Percentiles rank a stretch among this genome's conserved stretches.
phyloP scores from a whole-genome alignment of 2,113 vertebrate species.

The Conger conger region DNA sequence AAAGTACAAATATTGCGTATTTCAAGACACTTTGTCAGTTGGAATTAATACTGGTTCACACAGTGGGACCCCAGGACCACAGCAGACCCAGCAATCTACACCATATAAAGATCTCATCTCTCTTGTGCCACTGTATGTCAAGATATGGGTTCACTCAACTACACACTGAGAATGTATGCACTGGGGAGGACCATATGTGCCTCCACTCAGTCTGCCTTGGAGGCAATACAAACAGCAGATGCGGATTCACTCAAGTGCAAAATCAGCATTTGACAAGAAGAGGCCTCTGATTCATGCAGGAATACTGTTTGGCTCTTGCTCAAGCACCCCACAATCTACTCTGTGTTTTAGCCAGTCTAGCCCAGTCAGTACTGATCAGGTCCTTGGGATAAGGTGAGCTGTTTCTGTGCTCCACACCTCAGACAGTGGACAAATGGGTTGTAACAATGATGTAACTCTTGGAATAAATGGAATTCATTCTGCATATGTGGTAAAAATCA shows the following conservation, averaged over 20 bases:
- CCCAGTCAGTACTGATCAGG: too few species aligned
- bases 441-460: not conserved
- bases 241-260: slow-evolving; percentile 1
- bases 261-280: slow-evolving; percentile 5
- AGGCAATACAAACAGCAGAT: not conserved
- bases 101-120: not conserved
- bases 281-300: not conserved
- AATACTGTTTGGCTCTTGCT: not conserved
- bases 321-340: not conserved
- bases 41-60: not conserved
- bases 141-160: not conserved
- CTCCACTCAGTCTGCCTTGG: not conserved
- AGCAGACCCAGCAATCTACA: too few species aligned
- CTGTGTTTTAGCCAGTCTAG: not conserved
- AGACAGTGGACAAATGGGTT: not conserved
- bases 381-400: not conserved
- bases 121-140: not conserved
- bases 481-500: too few species aligned
- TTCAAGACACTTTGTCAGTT: not conserved
- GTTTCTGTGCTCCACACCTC: not conserved
- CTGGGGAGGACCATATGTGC: not conserved
- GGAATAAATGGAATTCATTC: too few species aligned
- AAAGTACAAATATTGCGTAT: too few species aligned
- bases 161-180: not conserved
- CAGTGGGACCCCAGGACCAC: not conserved